Base-by-base conservation (phyloP, 37 sponge, comb jelly and placozoan genomes). In the Tethya wilhelma region DNA sequence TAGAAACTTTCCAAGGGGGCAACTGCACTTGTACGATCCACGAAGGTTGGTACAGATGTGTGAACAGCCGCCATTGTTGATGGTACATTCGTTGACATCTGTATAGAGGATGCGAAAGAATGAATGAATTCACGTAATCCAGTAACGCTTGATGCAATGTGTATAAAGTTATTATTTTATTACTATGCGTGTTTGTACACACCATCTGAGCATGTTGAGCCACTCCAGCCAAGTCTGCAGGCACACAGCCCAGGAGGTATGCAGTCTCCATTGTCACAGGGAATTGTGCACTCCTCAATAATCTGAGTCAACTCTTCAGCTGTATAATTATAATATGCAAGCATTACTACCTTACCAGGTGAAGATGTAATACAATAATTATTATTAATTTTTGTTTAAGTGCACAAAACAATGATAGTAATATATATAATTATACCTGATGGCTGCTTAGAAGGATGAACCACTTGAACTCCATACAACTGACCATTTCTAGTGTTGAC, bases 201-300 rank as follows among this genome's bases (percentile, higher is more conserved):
- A 78, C 67, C 67, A 67, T 8, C 34, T 42, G 63, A 37, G 33
- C 79, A 78, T 0, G 40, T 30, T 28, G 1, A 22, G 32, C 79
- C 79, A 34, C 23, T 64, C 79, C 79, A 78, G 23, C 79, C 79
- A n/a, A 28, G 4, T 4, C 25, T 42, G 44, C 79, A 78, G 33
- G 67, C n/a, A 45, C 79, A 78, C 20, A 33, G 23, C 2, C 79
- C 79, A 19, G 53, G 65, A 40, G 30, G 56, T 2, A 66, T 32
- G 33, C 79, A 78, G 30, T 45, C 19, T 44, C 79, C 79, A 66
- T 78, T 38, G 66, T 17, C 66, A 78, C 79, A 78, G 14, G 25
- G 59, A 26, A 6, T 11, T 19, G 37, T 20, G 36, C 58, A 57
- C 74, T 57, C 58, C 25, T 49, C 6, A 29, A 12, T 43, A 72